Evolutionary conservation across 2,113 vertebrate species (phyloP).

Genomic region (Sinocyclocheilus anophthalmus): DNA sequence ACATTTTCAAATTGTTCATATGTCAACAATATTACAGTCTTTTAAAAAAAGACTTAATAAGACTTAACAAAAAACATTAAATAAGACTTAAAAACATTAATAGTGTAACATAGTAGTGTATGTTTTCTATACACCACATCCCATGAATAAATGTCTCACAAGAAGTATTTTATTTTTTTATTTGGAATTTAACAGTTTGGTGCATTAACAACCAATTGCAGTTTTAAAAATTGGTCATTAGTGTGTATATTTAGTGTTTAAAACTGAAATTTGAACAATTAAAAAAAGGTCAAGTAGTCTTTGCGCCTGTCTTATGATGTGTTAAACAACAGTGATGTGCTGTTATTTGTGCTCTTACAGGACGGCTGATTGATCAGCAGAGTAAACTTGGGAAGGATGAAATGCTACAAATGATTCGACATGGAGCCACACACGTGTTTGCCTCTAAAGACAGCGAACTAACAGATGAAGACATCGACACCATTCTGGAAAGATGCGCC

Average conservation of each 20-base stretch:
- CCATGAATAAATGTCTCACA: neutral
- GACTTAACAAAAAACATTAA: too few relatives aligned
- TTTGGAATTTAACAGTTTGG: neutral
- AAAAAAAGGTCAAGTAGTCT: neutral
- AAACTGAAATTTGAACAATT: neutral
- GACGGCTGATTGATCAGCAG: slow-evolving; percentile 87
- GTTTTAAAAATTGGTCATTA: too few relatives aligned
- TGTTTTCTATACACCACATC: neutral
- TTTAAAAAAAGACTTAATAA: too few relatives aligned
- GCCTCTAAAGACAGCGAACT: slow-evolving; percentile 89
- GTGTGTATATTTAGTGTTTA: too few relatives aligned
- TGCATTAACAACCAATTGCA: neutral
- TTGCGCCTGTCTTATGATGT: neutral
- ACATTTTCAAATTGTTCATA: neutral
- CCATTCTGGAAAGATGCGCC: slow-evolving; percentile 86
- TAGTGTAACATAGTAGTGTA: too few relatives aligned
- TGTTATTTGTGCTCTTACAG: slow-evolving; percentile 64
- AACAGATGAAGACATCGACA: slow-evolving; percentile 87
- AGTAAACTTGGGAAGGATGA: slow-evolving; percentile 89
- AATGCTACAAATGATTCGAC: slow-evolving; percentile 91
- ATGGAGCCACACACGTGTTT: slow-evolving; percentile 87
- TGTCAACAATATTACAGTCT: neutral
- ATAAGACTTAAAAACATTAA: too few relatives aligned
- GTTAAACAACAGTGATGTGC: neutral
- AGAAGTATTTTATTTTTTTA: neutral